These are phyloP conservation scores for Dicaeum eximium DNA, from an alignment of 2,113 vertebrate species.

Conservation along the genomic window DNA sequence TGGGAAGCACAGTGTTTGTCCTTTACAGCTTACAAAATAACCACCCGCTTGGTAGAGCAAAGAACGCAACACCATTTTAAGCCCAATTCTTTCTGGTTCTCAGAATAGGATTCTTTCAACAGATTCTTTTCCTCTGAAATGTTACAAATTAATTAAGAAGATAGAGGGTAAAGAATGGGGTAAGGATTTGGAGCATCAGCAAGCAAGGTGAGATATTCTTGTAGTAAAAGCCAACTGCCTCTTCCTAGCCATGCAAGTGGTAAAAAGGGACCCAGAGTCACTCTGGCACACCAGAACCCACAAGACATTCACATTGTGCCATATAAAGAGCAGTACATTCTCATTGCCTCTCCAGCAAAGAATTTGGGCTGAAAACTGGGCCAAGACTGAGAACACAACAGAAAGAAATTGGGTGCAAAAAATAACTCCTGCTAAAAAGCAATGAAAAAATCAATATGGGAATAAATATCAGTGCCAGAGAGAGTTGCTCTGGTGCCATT, in stretches of 20 bases:
- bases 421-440: not conserved
- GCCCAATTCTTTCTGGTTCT: not conserved
- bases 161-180: not conserved
- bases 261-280: not conserved
- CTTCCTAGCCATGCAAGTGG: not conserved
- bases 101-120: no score
- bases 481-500: not conserved
- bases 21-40: conserved; percentile 1
- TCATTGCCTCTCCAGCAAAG: not conserved
- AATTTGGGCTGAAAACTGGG: not conserved
- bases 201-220: not conserved
- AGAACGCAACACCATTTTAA: not conserved
- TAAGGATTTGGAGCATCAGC: not conserved
- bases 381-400: not conserved
- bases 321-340: not conserved
- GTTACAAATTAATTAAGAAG: not conserved
- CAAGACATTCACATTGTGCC: not conserved
- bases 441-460: not conserved
- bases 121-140: not conserved
- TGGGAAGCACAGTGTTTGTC: conserved; percentile 2
- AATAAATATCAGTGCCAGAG: not conserved
- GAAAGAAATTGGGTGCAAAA: not conserved
- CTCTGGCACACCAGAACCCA: not conserved
- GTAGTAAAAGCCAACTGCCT: not conserved
- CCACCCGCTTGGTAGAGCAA: not conserved